phyloP scores from a whole-genome alignment of 1,140 invertebrate genomes.

The Drosophila virilis region DNA sequence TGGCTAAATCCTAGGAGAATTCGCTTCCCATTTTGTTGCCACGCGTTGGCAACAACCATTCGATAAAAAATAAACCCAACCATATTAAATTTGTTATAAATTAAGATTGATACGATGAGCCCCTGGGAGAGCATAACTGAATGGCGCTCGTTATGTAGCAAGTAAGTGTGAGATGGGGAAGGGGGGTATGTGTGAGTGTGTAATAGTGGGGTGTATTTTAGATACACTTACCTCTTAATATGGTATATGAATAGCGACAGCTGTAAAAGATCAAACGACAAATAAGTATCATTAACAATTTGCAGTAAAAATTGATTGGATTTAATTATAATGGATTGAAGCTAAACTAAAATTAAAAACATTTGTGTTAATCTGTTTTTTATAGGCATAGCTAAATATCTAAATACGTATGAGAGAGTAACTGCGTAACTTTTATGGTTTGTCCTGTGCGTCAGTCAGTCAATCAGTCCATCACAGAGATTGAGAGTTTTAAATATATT shows the following conservation, averaged over 20 bases:
- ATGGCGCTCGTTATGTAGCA: constrained; percentile 4
- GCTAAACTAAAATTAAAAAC: not conserved
- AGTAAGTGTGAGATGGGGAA: not conserved
- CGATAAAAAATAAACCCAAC: constrained; percentile 36
- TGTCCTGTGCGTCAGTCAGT: not conserved
- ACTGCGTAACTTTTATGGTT: not conserved
- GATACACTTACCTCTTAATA: constrained; percentile 51
- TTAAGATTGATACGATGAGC: constrained; percentile 75
- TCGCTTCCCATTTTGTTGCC: constrained; percentile 17
- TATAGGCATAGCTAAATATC: too few relatives aligned
- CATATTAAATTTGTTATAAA: constrained; percentile 77
- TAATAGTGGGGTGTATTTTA: not conserved
- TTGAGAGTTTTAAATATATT: too few relatives aligned
- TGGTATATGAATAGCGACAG: constrained; percentile 10
- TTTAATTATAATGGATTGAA: constrained; percentile 5
- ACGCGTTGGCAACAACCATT: not conserved
- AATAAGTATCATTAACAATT: constrained; percentile 28
- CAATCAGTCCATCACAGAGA: not conserved
- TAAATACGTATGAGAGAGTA: too few relatives aligned
- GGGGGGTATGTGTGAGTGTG: not conserved
- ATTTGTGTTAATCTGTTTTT: not conserved
- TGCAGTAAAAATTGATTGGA: constrained; percentile 40
- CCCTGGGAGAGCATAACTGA: constrained; percentile 33
- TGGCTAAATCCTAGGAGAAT: constrained; percentile 54
- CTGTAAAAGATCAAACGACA: constrained; percentile 27